Base-by-base conservation (phyloP, 2,113 vertebrate species). In the Phalacrocorax brasilianus region DNA sequence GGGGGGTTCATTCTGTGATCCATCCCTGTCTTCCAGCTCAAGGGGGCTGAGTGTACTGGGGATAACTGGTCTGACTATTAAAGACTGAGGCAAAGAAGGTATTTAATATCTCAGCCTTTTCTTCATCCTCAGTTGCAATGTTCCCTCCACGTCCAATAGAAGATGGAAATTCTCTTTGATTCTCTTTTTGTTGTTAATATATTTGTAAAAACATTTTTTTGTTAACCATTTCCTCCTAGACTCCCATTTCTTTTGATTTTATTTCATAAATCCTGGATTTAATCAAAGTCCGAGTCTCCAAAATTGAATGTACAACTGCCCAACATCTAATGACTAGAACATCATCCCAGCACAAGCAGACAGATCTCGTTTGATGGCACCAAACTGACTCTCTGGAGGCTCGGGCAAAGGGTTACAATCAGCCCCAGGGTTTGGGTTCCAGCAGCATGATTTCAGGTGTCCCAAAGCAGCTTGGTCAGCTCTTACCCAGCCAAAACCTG, bases 381-480 rank as follows among this genome's bases (percentile, higher is more conserved):
- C 28, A 70, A 55, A 75, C 23, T 22, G 27, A 35, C n/a, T n/a
- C 23, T 38, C 42, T 40, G 55, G 32, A 61, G 65, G 5, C 45
- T 78, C 0, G 0, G 44, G 9, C 44, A 32, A 6, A 3, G 27
- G 5, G 53, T 28, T 61, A 12, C 1, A 5, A 26, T n/a, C 9
- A 63, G 14, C 8, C 20, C 13, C 23, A 75, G 32, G 13, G 23
- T 55, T 9, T 78, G 38, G 21, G 44, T 44, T 59, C 17, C 77
- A 28, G 38, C 35, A 40, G 30, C 30, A 4, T 19, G 28, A 45
- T n/a, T 73, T 71, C 67, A 75, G 35, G 17, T n/a, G 27, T 71
- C 28, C 40, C 21, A 26, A 14, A 55, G 45, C 32, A 56, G 40
- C 1, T 0, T 17, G 40, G 47, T 80, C 63, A 75, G 12, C n/a